Conservation (phyloP, 2,113 vertebrate genomes). For the Silurus meridionalis region DNA sequence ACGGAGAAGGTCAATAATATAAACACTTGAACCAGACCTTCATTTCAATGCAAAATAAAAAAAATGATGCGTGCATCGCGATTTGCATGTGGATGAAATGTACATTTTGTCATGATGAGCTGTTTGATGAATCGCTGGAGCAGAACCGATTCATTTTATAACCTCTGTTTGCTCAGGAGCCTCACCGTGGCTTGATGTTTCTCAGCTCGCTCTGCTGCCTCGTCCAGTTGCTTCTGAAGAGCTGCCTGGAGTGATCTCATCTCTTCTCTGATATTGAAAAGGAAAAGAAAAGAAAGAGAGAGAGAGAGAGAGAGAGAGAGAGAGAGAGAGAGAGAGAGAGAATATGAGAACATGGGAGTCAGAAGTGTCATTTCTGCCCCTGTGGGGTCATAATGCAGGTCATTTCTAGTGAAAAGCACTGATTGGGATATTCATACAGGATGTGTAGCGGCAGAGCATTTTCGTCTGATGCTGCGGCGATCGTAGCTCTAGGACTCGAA, state of each 20-base stretch:
- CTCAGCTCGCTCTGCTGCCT: slow-evolving; percentile 88
- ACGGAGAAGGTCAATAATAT: slow-evolving; percentile 13
- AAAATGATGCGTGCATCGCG: neutral
- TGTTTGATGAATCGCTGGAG: neutral
- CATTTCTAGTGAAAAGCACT: slow-evolving; percentile 23
- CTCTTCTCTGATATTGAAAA: slow-evolving; percentile 81
- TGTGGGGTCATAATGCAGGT: slow-evolving; percentile 13
- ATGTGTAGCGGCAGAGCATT: neutral
- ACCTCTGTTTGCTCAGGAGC: slow-evolving; percentile 35
- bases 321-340: neutral
- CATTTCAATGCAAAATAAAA: neutral
- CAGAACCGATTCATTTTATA: neutral
- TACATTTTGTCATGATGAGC: neutral
- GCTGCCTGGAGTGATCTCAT: slow-evolving; percentile 95
- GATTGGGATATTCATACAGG: slow-evolving; percentile 23
- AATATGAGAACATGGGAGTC: neutral
- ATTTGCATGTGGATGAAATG: neutral
- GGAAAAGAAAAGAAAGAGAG: slow-evolving; percentile 29
- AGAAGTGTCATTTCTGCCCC: slow-evolving; percentile 30
- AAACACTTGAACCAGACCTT: neutral
- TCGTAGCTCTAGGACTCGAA: neutral
- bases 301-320: slow-evolving; percentile 5
- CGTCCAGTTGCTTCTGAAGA: slow-evolving; percentile 95
- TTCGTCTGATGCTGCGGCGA: neutral
- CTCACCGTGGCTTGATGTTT: slow-evolving; percentile 96